A percentile compares a stretch with the other conserved stretches of the same genome.
Evolutionary conservation across 2,888 invertebrate species (phyloP).

Genomic region (Palloptera scutellata): DNA sequence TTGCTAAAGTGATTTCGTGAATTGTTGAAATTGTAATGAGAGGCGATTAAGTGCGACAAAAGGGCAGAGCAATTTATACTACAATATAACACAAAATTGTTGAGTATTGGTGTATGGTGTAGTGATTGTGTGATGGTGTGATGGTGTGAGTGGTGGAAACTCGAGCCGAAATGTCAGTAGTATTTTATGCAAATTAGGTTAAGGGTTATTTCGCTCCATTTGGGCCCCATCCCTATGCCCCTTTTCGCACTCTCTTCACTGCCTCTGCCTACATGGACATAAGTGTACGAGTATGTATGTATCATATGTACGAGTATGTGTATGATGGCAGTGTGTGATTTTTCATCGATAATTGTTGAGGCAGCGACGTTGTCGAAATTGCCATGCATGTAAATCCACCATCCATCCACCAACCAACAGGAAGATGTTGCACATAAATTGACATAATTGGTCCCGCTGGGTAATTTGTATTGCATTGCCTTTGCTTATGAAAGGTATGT

Average conservation of each 20-base stretch:
- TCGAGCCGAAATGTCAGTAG: not conserved
- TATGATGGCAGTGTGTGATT: not conserved
- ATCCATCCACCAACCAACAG: not conserved
- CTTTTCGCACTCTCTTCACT: constrained; percentile 17
- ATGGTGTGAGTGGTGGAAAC: constrained; percentile 3
- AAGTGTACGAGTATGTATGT: constrained; percentile 23
- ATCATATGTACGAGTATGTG: not conserved
- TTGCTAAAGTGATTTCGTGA: constrained; percentile 14
- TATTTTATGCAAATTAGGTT: constrained; percentile 30
- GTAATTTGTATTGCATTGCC: constrained; percentile 24
- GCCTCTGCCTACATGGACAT: constrained; percentile 3
- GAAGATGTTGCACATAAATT: constrained; percentile 32
- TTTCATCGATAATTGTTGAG: constrained; percentile 7
- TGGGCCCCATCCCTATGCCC: constrained; percentile 17
- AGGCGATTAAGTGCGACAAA: constrained; percentile 26
- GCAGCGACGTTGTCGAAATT: not conserved
- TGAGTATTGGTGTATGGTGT: constrained; percentile 3
- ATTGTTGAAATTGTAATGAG: constrained; percentile 29
- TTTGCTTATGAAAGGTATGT: constrained; percentile 33
- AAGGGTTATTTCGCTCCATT: constrained; percentile 30
- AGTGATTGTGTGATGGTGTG: constrained; percentile 20
- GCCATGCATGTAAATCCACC: not conserved
- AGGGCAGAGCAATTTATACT: constrained; percentile 4
- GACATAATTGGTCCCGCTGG: constrained; percentile 33
- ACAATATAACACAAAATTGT: constrained; percentile 9